Base-by-base conservation (phyloP, 2,113 vertebrate genomes). In the Felis catus region DNA sequence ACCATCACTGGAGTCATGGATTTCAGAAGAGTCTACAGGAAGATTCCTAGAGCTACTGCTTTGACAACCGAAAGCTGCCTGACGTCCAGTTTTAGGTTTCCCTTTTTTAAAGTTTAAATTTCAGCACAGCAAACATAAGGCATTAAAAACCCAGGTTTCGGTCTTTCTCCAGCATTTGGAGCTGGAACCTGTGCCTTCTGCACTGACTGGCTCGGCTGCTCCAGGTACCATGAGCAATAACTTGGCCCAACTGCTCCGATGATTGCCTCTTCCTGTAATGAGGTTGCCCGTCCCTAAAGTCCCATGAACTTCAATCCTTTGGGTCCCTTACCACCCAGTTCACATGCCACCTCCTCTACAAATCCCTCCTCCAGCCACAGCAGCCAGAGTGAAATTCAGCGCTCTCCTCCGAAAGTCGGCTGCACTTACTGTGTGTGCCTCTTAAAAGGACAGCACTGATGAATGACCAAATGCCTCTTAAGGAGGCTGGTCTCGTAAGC, bases 41-140 rank as follows among this genome's bases (percentile, higher is more conserved):
- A 84, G 48, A 93, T 88, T 65, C 63, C 51, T 76, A 65, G 9
- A 85, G 58, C 41, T 71, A 55, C 3, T 76, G 31, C 16, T 91
- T 1, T 73, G 7, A 48, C 94, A 55, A 85, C 48, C 41, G 31
- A 88, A 96, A 94, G 23, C 45, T 7, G 16, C 39, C 61, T 86
- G 36, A 95, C 31, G 6, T 73, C 55, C 19, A 55, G 65, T 92
- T 79, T 87, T 74, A 76, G 21, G 19, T 27, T 31, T 48, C 15
- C 71, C 11, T 36, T 78, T 94, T 82, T 48, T 21, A 85, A 93
- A 84, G 21, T 66, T 25, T 88, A 41, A 84, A 86, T 71, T 71
- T 94, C 70, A 87, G 41, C 85, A 68, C 8, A 94, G 79, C 16
- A 96, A 95, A 94, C 45, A 78, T 36, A 90, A 95, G 39, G 33